phyloP scores from a whole-genome alignment of 2,113 vertebrate species.

The Mustelus asterias region DNA sequence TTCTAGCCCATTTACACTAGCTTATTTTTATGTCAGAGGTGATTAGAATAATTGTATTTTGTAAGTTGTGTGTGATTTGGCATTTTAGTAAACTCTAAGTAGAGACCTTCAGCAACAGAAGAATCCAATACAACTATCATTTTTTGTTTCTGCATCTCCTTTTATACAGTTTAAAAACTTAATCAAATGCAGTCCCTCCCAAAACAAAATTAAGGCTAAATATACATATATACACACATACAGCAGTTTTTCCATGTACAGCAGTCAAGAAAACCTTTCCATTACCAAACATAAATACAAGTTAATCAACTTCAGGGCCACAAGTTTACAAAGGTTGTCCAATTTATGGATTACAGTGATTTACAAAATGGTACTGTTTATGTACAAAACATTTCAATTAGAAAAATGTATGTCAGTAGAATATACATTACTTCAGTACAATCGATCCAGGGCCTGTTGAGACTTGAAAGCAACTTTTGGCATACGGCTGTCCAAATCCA shows the following conservation, averaged over 20 bases:
- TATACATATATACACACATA: constrained; percentile 28
- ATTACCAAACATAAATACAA: constrained; percentile 26
- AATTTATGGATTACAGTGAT: constrained; percentile 34
- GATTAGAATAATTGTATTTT: not conserved
- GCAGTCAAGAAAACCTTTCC: constrained; percentile 6
- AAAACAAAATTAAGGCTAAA: constrained; percentile 11
- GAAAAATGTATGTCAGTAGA: constrained; percentile 11
- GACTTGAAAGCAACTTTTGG: not conserved
- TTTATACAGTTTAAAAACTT: not conserved
- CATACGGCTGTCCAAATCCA: not conserved
- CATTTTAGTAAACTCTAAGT: not conserved
- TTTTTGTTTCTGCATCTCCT: not conserved
- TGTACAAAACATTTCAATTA: constrained; percentile 24
- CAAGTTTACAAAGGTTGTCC: constrained; percentile 22
- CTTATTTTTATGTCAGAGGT: not conserved
- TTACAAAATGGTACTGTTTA: constrained; percentile 33
- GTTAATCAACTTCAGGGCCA: constrained; percentile 17
- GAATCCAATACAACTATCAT: not conserved
- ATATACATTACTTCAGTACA: constrained; percentile 18
- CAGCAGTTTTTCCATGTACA: constrained; percentile 15
- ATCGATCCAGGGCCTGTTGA: not conserved
- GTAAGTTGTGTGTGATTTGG: not conserved
- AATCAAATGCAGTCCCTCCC: not conserved
- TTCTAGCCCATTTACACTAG: not conserved
- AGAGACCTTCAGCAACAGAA: constrained; percentile 6